A percentile compares a stretch with the other conserved stretches of the same genome.
Evolutionary conservation across 64 coral and sea anemone species (phyloP).

Genomic region (Dendronephthya gigantea): DNA sequence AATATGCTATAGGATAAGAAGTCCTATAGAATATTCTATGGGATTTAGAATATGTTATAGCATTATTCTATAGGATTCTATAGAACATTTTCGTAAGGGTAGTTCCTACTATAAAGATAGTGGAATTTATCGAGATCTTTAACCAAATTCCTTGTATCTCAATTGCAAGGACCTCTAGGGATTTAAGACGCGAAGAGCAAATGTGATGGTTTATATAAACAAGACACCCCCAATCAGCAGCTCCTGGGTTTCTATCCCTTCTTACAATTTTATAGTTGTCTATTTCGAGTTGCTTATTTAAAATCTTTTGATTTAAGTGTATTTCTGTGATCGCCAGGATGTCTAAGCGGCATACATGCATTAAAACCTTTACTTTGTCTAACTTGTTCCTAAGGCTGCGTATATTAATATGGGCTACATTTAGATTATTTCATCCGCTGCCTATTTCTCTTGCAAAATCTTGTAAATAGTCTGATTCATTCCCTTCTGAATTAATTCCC

Average conservation of each 20-base stretch:
- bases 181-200: conserved; percentile 16
- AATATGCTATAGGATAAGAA: too few relatives aligned
- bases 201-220: conserved; percentile 16
- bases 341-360: conserved; percentile 12
- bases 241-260: conserved; percentile 29
- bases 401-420: too few relatives aligned
- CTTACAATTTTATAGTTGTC: conserved; percentile 50
- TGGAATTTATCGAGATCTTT: conserved; percentile 21
- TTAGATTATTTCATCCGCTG: too few relatives aligned
- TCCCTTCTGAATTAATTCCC: too few relatives aligned
- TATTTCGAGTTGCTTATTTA: conserved; percentile 24
- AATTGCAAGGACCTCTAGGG: neutral
- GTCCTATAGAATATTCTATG: too few relatives aligned
- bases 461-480: too few relatives aligned
- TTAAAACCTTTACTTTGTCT: conserved; percentile 5
- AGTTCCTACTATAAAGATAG: conserved; percentile 17
- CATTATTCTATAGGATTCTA: too few relatives aligned
- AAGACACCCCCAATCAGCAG: conserved; percentile 19
- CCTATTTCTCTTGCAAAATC: too few relatives aligned
- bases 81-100: too few relatives aligned
- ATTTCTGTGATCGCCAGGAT: conserved; percentile 44
- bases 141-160: conserved; percentile 8
- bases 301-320: conserved; percentile 31
- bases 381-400: neutral
- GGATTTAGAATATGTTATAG: too few relatives aligned